Evolutionary conservation across 92 coral and sea anemone species (phyloP).

Genomic region (Hydrozoanthus gracilis): DNA sequence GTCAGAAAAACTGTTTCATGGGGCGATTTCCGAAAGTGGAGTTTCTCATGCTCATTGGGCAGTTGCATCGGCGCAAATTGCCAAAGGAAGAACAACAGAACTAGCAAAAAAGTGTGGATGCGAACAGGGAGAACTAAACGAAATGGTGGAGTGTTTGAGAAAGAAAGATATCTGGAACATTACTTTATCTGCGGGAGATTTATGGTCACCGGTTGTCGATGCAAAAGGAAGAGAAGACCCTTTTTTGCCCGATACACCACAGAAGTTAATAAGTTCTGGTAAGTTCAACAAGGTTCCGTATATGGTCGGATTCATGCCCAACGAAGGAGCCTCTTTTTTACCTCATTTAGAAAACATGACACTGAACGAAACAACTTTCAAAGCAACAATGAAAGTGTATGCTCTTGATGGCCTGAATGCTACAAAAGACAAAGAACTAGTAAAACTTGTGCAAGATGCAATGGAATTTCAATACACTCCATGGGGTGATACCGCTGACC

Average conservation of each 20-base stretch:
- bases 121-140: conserved; percentile 17
- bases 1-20: conserved; percentile 76
- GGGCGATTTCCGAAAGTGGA: conserved; percentile 88
- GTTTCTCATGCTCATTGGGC: conserved; percentile 83
- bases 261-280: conserved; percentile 53
- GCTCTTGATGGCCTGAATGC: background rate
- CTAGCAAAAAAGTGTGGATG: no score
- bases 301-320: no score
- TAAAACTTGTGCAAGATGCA: conserved; percentile 61
- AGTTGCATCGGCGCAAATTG: background rate
- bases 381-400: background rate
- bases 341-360: background rate
- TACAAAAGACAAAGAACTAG: background rate
- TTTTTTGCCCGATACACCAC: conserved; percentile 63
- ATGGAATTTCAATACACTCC: conserved; percentile 34
- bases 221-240: background rate
- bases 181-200: no score
- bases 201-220: conserved; percentile 54
- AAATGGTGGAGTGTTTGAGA: conserved; percentile 69
- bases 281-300: no score
- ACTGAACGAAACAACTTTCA: background rate
- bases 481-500: conserved; percentile 49
- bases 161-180: conserved; percentile 46
- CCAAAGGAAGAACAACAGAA: no score
- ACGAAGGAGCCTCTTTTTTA: conserved; percentile 50